These are phyloP conservation scores for Digitonthophagus gazella DNA, from an alignment of 2,888 invertebrate genomes.

Conservation along the genomic window DNA sequence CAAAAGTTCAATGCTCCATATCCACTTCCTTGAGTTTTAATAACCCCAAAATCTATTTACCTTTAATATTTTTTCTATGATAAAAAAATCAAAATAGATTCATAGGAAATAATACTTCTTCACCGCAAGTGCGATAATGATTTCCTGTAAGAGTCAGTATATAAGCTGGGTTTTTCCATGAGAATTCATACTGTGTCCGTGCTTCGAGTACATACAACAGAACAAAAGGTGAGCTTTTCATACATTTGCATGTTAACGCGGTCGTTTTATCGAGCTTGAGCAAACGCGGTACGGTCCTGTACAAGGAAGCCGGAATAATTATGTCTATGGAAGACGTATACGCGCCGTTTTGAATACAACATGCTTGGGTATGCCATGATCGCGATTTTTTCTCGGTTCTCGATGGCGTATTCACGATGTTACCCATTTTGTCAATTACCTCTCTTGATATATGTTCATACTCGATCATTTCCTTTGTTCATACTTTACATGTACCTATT, in stretches of 20 bases:
- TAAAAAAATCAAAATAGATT: background rate
- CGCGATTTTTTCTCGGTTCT: conserved; percentile 6
- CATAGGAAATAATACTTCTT: background rate
- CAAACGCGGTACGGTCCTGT: conserved; percentile 4
- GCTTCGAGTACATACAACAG: background rate
- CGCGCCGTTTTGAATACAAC: conserved; percentile 16
- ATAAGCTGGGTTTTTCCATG: background rate
- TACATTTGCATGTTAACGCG: background rate
- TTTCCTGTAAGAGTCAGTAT: background rate
- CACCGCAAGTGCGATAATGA: background rate
- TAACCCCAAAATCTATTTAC: background rate
- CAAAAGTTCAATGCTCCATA: no score
- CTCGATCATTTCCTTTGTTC: conserved; percentile 6
- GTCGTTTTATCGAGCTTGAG: background rate
- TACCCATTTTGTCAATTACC: conserved; percentile 13
- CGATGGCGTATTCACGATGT: conserved; percentile 13
- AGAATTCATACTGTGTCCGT: background rate
- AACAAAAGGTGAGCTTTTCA: background rate
- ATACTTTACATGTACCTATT: background rate
- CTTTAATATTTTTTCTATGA: background rate
- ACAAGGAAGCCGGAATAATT: conserved; percentile 18
- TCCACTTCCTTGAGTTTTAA: no score
- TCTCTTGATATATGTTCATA: conserved; percentile 10
- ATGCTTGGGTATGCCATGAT: conserved; percentile 15
- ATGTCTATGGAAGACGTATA: conserved; percentile 16